Percentiles rank a stretch among this genome's conserved stretches.
Evolutionary conservation across 1,140 invertebrate species (phyloP).

Genomic region (Drosophila oshimai): DNA sequence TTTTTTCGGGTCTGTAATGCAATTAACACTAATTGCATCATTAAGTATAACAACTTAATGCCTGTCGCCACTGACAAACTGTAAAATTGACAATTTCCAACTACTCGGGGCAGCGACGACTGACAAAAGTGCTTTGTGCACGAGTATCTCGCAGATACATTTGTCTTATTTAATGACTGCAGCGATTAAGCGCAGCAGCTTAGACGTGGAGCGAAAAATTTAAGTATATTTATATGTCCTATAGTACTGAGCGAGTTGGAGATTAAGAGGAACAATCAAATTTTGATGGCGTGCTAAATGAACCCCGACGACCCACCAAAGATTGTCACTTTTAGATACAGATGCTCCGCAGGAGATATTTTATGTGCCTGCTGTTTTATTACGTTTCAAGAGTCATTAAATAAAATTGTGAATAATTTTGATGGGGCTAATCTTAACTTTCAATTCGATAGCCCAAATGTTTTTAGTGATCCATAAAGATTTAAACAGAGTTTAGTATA

Average conservation of each 20-base stretch:
- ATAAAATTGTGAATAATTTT: no score
- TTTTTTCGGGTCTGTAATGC: conserved; percentile 44
- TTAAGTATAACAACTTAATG: conserved; percentile 76
- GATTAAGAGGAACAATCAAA: conserved; percentile 32
- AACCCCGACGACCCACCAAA: conserved; percentile 8
- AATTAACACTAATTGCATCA: conserved; percentile 78
- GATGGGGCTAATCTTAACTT: no score
- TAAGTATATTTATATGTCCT: neutral
- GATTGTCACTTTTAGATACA: neutral
- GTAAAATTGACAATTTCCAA: conserved; percentile 48
- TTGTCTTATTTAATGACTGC: conserved; percentile 71
- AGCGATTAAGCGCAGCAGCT: conserved; percentile 41
- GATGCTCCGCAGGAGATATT: neutral
- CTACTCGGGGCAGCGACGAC: conserved; percentile 3
- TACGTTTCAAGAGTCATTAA: no score
- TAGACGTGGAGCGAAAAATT: neutral
- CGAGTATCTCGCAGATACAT: conserved; percentile 58
- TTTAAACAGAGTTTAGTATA: no score
- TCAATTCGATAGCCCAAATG: no score
- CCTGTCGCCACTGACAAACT: conserved; percentile 44
- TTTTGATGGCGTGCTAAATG: conserved; percentile 39
- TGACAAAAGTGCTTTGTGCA: conserved; percentile 31
- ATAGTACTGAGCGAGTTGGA: conserved; percentile 1
- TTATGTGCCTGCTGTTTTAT: no score
- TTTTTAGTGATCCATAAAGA: no score